Percentiles rank a stretch among this genome's conserved stretches.
These are phyloP conservation scores for Australoheros scitulus DNA, from an alignment of 2,113 vertebrate species.

Conservation along the genomic window DNA sequence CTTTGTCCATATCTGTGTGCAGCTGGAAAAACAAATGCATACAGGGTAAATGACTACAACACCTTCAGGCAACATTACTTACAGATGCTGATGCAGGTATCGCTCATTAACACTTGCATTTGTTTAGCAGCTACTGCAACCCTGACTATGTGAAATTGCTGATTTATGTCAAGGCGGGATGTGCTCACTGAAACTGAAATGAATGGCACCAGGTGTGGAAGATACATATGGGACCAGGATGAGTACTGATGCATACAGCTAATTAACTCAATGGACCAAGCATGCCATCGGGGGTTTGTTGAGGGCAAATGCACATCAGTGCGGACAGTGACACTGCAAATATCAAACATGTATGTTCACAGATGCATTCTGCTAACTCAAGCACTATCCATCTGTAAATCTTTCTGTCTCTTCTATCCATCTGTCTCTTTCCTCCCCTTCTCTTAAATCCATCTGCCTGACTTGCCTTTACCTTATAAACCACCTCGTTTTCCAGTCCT, in stretches of 20 bases:
- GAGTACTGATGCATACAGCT: conserved; percentile 70
- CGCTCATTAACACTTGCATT: conserved; percentile 36
- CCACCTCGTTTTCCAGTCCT: conserved; percentile 27
- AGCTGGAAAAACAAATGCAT: conserved; percentile 75
- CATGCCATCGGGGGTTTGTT: conserved; percentile 55
- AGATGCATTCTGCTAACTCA: conserved; percentile 45
- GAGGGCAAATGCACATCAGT: conserved; percentile 44
- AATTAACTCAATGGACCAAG: conserved; percentile 71
- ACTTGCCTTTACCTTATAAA: conserved; percentile 46
- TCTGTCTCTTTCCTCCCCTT: conserved; percentile 38
- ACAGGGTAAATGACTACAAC: background rate
- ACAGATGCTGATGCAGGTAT: conserved; percentile 31
- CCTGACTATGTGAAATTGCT: conserved; percentile 45
- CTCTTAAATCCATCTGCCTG: conserved; percentile 55
- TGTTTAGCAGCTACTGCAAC: conserved; percentile 26
- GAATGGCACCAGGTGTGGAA: conserved; percentile 74
- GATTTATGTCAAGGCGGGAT: conserved; percentile 43
- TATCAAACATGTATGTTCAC: conserved; percentile 48
- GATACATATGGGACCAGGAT: conserved; percentile 59
- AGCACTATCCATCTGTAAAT: conserved; percentile 58
- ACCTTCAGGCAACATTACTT: conserved; percentile 22
- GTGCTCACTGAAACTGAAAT: conserved; percentile 54
- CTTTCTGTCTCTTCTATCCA: conserved; percentile 46
- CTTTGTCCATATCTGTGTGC: conserved; percentile 89
- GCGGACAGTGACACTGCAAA: conserved; percentile 52